Conservation (phyloP, 2,113 vertebrate species). For the Rostratula benghalensis region DNA sequence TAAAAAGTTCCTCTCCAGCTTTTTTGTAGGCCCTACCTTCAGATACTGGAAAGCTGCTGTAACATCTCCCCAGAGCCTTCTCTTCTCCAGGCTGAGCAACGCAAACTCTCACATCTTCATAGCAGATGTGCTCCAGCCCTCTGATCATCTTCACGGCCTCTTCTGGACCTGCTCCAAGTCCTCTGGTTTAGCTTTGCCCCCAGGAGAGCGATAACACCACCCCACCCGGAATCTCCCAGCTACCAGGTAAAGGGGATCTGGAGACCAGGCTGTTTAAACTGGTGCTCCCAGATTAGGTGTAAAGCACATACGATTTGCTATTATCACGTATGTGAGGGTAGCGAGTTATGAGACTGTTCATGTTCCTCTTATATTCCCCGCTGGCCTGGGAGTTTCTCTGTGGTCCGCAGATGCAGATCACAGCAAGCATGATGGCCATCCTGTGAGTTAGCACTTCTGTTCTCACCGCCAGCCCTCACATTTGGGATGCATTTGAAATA, state of each 20-base stretch:
- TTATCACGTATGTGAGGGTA: fast-evolving
- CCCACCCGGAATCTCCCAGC: not conserved
- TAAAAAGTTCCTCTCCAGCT: not conserved
- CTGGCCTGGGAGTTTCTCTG: not conserved
- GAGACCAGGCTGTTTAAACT: not conserved
- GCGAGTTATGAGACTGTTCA: not conserved
- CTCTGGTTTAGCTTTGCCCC: not conserved
- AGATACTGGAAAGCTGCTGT: not conserved
- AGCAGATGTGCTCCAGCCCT: not conserved
- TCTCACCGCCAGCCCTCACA: not conserved
- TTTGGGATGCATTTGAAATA: not conserved
- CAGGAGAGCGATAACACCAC: not conserved
- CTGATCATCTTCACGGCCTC: not conserved
- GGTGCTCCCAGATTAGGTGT: not conserved
- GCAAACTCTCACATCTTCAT: not conserved
- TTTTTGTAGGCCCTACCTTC: not conserved
- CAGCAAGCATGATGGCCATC: fast-evolving
- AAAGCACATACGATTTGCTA: not conserved
- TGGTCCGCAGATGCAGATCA: fast-evolving
- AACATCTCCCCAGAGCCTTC: not conserved
- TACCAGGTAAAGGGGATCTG: not conserved
- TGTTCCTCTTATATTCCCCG: not conserved
- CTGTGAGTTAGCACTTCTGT: not conserved
- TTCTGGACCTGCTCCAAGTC: not conserved
- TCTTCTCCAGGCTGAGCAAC: not conserved